Conservation (phyloP, 1,140 invertebrate species). For the Drosophila pruinosa region DNA sequence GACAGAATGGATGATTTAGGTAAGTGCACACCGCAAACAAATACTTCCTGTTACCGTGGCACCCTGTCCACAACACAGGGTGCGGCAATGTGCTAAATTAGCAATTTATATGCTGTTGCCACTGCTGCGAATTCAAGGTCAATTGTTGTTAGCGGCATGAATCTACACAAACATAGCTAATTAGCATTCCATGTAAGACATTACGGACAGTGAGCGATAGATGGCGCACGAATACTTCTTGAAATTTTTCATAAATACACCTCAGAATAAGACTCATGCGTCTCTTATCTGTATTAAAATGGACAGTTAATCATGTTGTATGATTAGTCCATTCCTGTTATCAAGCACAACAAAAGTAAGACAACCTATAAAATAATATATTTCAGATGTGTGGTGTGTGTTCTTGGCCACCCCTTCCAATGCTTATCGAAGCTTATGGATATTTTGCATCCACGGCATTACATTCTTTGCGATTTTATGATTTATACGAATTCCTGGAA, state of each 20-base stretch:
- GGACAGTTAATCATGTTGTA: conserved; percentile 22
- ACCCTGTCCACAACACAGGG: conserved; percentile 25
- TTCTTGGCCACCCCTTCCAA: conserved; percentile 3
- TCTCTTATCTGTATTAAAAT: conserved; percentile 13
- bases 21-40: conserved; percentile 39
- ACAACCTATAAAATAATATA: background rate
- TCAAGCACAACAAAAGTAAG: background rate
- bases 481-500: conserved; percentile 67
- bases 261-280: conserved; percentile 14
- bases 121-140: conserved; percentile 56
- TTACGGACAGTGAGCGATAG: conserved; percentile 22
- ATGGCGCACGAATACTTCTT: conserved; percentile 24
- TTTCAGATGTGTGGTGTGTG: background rate
- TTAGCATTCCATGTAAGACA: conserved; percentile 36
- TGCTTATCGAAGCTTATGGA: conserved; percentile 17
- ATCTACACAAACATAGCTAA: conserved; percentile 45
- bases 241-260: conserved; percentile 4
- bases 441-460: conserved; percentile 28
- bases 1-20: conserved; percentile 65
- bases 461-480: conserved; percentile 57
- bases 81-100: conserved; percentile 1
- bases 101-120: background rate
- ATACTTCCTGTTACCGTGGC: conserved; percentile 32
- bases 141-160: conserved; percentile 40
- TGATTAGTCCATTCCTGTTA: conserved; percentile 4